Evolutionary conservation across 1,140 invertebrate genomes (phyloP).

Genomic region (Dendrolimus punctatus): DNA sequence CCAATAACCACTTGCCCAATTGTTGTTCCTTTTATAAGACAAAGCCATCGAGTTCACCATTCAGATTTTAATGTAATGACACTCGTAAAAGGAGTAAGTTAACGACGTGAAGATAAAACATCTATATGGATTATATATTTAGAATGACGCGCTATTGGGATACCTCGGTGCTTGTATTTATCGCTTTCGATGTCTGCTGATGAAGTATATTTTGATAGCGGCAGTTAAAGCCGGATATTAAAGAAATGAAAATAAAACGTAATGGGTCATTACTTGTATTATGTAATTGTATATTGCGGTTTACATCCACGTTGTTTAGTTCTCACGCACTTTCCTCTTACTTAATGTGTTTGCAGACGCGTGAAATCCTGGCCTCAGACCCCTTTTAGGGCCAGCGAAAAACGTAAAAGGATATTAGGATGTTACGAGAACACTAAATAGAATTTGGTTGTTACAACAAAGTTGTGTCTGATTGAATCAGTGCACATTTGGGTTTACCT

Average conservation of each 20-base stretch:
- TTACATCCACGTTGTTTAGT: constrained; percentile 35
- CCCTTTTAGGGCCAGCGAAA: constrained; percentile 30
- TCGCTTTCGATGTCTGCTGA: constrained; percentile 20
- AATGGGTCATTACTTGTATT: constrained; percentile 29
- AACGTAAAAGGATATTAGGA: constrained; percentile 6
- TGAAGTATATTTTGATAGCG: constrained; percentile 38
- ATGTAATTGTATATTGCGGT: constrained; percentile 22
- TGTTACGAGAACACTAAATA: constrained; percentile 8
- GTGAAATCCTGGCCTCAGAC: constrained; percentile 40
- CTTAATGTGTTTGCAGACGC: constrained; percentile 36
- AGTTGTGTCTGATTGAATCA: constrained; percentile 8
- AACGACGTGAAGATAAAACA: constrained; percentile 6
- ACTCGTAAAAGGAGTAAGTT: background rate
- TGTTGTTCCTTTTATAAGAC: no score
- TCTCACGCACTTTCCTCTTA: constrained; percentile 39
- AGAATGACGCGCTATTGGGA: constrained; percentile 14
- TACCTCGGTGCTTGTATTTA: constrained; percentile 9
- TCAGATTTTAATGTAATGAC: no score
- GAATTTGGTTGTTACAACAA: constrained; percentile 3
- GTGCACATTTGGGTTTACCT: background rate
- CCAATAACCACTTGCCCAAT: no score
- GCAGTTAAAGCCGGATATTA: constrained; percentile 31
- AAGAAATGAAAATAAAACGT: constrained; percentile 30
- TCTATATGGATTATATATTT: constrained; percentile 15
- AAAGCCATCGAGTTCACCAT: no score